These are phyloP conservation scores for Henricia sp. DNA, from an alignment of 53 echinoderm and acorn worm genomes.

Conservation along the genomic window DNA sequence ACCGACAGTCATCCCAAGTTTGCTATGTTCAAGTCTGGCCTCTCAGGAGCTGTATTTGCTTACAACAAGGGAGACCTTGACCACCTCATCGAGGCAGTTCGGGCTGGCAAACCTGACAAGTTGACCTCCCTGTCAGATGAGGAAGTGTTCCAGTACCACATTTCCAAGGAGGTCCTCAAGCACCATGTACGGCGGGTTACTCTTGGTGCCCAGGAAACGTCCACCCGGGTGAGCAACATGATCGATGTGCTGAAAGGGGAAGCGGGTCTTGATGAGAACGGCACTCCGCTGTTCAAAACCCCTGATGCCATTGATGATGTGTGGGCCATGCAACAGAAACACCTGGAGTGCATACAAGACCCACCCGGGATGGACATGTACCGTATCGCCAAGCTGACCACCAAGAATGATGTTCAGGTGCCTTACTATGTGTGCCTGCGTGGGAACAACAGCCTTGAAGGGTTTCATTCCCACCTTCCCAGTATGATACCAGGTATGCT, in stretches of 20 bases:
- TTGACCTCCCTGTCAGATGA: too few relatives aligned
- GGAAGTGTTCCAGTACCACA: too few relatives aligned
- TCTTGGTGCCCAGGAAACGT: too few relatives aligned
- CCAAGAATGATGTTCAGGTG: slow-evolving; percentile 43
- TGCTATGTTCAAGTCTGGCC: slow-evolving; percentile 51
- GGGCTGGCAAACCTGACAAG: too few relatives aligned
- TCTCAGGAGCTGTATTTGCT: slow-evolving; percentile 47
- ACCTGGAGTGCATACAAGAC: slow-evolving; percentile 60
- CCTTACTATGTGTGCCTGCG: slow-evolving; percentile 37
- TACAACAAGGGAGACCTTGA: slow-evolving; percentile 21
- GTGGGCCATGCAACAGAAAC: slow-evolving; percentile 62
- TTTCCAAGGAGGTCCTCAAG: too few relatives aligned
- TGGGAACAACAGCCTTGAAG: slow-evolving; percentile 62
- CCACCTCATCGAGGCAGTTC: too few relatives aligned
- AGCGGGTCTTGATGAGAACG: slow-evolving; percentile 55
- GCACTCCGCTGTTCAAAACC: slow-evolving; percentile 42
- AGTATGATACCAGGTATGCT: slow-evolving; percentile 57
- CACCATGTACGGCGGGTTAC: too few relatives aligned
- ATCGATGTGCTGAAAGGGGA: slow-evolving; percentile 46
- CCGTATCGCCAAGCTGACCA: slow-evolving; percentile 28
- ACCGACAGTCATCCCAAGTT: slow-evolving; percentile 45
- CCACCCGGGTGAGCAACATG: background rate
- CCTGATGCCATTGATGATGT: slow-evolving; percentile 56
- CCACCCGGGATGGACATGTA: slow-evolving; percentile 65
- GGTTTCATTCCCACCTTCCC: slow-evolving; percentile 59